Evolutionary conservation across 2,888 invertebrate genomes (phyloP), one percentile per base, ranked within the genome.

Genomic region (Synergus gifuensis): DNA sequence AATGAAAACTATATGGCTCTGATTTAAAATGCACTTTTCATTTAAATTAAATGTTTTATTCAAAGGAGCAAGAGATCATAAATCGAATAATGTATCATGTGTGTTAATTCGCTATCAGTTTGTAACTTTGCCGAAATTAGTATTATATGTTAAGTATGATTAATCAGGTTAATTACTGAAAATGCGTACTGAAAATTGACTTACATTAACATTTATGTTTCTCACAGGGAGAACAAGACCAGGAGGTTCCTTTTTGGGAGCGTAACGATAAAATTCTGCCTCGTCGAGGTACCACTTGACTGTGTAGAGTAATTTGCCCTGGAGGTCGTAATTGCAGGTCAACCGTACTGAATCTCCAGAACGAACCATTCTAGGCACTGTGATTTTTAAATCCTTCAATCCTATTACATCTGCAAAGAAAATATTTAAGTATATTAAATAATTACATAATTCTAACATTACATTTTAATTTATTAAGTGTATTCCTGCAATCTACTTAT

Each of bases 241-340:
- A 0, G 96, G 95, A 0, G 96, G 96, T 88, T 94, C 93, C 87
- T 96, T 96, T 79, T 95, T 94, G 7, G 96, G 96, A 82, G 96
- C 95, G 89, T 94, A 96, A 88, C 96, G 93, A 93, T 96, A 96
- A 93, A 96, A 96, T 92, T 96, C 96, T 9, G 94, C 94, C 83
- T 95, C 94, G 4, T 95, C 95, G 81, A 95, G 93, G 92, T 96
- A 96, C 96, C 96, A 96, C 91, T 96, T 94, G 89, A 96, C 95
- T 82, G 96, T 95, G 92, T 96, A 96, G 8, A 96, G 93, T 69
- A 86, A 79, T 46, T 85, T 86, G 8, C 88, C 88, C 64, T 91
- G 88, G 40, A 92, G 85, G 28, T 91, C 90, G 82, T 92, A 92
- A 84, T 88, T 85, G 81, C 92, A 92, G 49, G 91, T 88, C 12